Percentiles rank a stretch among this genome's conserved stretches.
These are phyloP conservation scores for Periphyllus acericola DNA, from an alignment of 2,888 invertebrate species.

Conservation along the genomic window DNA sequence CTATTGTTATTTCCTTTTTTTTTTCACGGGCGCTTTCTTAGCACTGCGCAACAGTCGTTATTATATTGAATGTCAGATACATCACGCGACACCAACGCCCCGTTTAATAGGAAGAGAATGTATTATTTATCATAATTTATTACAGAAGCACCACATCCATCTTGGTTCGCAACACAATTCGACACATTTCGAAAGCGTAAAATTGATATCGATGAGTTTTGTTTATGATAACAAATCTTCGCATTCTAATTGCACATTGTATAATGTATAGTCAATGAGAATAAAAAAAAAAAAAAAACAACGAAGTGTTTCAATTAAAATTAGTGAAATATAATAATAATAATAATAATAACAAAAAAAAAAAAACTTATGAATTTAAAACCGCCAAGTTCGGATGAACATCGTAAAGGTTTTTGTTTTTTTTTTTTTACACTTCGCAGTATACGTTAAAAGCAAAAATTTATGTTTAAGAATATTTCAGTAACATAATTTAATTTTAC, in stretches of 20 bases:
- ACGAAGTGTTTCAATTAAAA: slow-evolving; percentile 28
- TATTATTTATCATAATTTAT: too few species aligned
- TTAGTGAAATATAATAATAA: neutral
- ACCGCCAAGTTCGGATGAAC: neutral
- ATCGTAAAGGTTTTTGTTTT: too few species aligned
- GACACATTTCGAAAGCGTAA: neutral
- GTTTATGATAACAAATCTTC: neutral
- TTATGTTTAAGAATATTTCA: neutral
- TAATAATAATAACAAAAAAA: too few species aligned
- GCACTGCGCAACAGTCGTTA: too few species aligned
- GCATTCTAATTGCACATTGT: neutral
- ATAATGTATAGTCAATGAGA: neutral
- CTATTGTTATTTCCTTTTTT: neutral
- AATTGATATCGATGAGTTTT: neutral
- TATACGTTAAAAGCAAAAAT: neutral
- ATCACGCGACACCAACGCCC: too few species aligned
- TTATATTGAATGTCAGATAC: too few species aligned
- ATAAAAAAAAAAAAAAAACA: too few species aligned
- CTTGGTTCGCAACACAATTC: neutral
- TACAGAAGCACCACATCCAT: too few species aligned
- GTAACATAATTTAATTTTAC: neutral
- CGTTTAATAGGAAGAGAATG: too few species aligned
- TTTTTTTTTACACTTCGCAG: neutral
- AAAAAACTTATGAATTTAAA: slow-evolving; percentile 31
- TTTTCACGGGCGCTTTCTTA: neutral